phyloP scores from a whole-genome alignment of 2,797 vertebrate species.

The Tapirus indicus region DNA sequence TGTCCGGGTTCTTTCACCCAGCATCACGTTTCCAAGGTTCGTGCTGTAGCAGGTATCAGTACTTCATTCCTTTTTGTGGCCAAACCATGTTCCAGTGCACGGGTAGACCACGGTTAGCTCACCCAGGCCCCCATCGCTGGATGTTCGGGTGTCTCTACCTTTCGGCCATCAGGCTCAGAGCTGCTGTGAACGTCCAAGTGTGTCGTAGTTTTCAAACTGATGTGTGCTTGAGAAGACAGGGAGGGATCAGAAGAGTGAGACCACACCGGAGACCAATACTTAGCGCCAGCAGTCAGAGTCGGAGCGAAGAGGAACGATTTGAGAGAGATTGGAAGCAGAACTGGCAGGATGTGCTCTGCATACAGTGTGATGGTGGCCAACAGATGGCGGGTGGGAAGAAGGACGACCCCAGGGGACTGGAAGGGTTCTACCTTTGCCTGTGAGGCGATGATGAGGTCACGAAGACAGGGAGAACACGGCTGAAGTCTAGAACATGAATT shows the following conservation, averaged over 20 bases:
- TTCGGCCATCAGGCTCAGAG: neutral
- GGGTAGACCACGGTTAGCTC: neutral
- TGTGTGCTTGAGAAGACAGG: neutral
- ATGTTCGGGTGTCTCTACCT: neutral
- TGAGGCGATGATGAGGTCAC: too few species aligned
- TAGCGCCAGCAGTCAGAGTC: too few species aligned
- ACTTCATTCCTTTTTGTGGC: neutral
- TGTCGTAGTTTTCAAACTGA: neutral
- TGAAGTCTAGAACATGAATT: neutral
- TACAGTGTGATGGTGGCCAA: neutral
- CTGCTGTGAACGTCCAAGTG: neutral
- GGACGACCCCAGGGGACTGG: neutral
- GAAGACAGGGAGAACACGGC: neutral
- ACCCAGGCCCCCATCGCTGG: neutral
- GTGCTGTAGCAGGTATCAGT: accelerated
- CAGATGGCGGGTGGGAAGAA: neutral
- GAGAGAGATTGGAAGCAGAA: neutral
- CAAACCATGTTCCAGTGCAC: neutral
- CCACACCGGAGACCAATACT: neutral
- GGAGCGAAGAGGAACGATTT: too few species aligned
- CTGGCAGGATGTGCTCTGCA: neutral
- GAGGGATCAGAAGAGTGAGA: neutral
- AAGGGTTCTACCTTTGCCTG: neutral
- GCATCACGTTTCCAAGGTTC: neutral
- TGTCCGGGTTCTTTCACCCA: neutral